Base-by-base conservation (phyloP, 1,140 invertebrate genomes). In the Brachionus calyciflorus region DNA sequence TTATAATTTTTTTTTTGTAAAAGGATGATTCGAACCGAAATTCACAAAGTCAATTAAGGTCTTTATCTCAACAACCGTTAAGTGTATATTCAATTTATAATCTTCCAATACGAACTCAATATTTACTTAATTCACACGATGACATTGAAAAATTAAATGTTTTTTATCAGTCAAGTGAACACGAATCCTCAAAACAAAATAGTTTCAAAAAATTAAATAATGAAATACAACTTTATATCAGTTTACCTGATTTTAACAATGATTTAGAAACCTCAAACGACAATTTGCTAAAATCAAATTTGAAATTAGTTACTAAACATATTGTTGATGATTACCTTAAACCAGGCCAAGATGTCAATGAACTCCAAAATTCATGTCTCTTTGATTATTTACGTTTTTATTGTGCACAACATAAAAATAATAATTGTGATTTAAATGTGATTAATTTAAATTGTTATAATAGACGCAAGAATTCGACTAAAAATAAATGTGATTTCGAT, bases 371-470 rank as follows among this genome's bases (percentile, higher is more conserved):
- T n/a, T 37, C 30, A n/a, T 24, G 37, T 28, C 30, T 65, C 9
- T 65, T 44, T n/a, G 60, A 65, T 14, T 65, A 26, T 46, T 44
- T 65, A 24, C 26, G 60, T 30, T 41, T 65, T 24, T 65, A 65
- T 65, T 65, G 60, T 65, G 60, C 60, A 65, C 60, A 65, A 65
- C 69, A 53, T 24, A 41, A 49, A 55, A 49, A 17, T 19, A 73
- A 53, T n/a, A 73, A 19, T 40, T 73, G 69, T 73, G 69, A 73
- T 49, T 41, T 73, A 14, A 73, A 30, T 73, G 19, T 73, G 5
- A 73, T 73, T 17, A 49, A 73, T 73, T 37, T 73, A 21, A 73
- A 65, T 37, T 26, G 10, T 21, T 65, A 19, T 3, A 44, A 28
- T 37, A 5, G 33, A 5, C 33, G 9, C 9, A 21, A 37, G 2